These are phyloP conservation scores for Rhimphoctona megacephalus DNA, from an alignment of 2,888 invertebrate genomes.

Conservation along the genomic window DNA sequence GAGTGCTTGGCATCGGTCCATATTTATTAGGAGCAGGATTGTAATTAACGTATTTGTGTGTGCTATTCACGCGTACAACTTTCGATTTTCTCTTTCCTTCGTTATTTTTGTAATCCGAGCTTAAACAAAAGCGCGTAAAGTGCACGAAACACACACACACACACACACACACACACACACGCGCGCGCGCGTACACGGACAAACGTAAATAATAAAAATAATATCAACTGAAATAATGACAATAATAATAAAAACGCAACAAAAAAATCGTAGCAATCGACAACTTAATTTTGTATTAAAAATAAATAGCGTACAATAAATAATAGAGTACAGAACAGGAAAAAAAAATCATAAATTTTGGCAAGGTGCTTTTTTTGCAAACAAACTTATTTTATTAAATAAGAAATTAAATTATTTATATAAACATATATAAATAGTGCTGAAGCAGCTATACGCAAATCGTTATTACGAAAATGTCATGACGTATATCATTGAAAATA, in stretches of 20 bases:
- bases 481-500: not conserved
- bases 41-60: constrained; percentile 39
- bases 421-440: constrained; percentile 22
- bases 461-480: constrained; percentile 15
- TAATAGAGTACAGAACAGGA: constrained; percentile 31
- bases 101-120: constrained; percentile 41
- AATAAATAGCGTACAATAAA: constrained; percentile 43
- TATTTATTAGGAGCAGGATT: constrained; percentile 50
- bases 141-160: not conserved
- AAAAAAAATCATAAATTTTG: constrained; percentile 40
- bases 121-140: constrained; percentile 13
- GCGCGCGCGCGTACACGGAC: not conserved
- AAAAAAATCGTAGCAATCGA: constrained; percentile 30
- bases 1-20: constrained; percentile 21
- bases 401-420: not conserved
- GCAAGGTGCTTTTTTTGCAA: not conserved
- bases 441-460: constrained; percentile 30
- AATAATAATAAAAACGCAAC: not conserved
- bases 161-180: not conserved
- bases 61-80: constrained; percentile 2
- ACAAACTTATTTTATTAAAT: not conserved
- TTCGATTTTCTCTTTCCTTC: constrained; percentile 6
- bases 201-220: constrained; percentile 28
- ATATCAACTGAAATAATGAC: not conserved
- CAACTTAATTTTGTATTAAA: constrained; percentile 38